Conservation (phyloP, 1,140 invertebrate species). For the Papilio glaucus region DNA sequence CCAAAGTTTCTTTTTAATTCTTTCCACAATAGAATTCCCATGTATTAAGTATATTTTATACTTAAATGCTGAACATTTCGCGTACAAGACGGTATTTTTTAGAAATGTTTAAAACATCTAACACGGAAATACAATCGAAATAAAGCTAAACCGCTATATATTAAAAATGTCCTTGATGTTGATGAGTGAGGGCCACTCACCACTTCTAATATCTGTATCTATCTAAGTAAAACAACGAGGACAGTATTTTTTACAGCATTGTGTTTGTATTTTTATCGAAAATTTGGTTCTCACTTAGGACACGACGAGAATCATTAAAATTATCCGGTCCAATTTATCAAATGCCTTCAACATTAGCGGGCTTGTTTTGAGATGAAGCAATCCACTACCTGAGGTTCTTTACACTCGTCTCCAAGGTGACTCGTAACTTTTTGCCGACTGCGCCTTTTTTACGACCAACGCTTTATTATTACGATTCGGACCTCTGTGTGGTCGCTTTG, state of each 20-base stretch:
- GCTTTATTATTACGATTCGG: conserved; percentile 66
- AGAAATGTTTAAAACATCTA: too few species aligned
- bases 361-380: conserved; percentile 72
- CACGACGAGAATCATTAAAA: conserved; percentile 42
- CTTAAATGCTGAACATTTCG: too few species aligned
- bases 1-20: too few species aligned
- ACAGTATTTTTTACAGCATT: not conserved
- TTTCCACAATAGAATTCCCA: too few species aligned
- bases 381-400: conserved; percentile 79
- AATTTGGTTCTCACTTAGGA: not conserved
- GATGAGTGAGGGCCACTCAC: too few species aligned
- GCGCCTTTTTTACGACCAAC: conserved; percentile 63
- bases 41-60: too few species aligned
- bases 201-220: too few species aligned
- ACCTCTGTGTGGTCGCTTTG: conserved; percentile 65
- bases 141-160: too few species aligned
- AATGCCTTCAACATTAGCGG: conserved; percentile 58
- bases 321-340: conserved; percentile 60
- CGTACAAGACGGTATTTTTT: too few species aligned
- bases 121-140: too few species aligned
- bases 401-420: conserved; percentile 74
- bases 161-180: too few species aligned
- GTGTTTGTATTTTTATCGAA: not conserved
- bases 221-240: not conserved
- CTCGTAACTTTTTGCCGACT: conserved; percentile 70